Percentiles rank a stretch among this genome's conserved stretches.
Evolutionary conservation across 2,113 vertebrate genomes (phyloP).

Genomic region (Myxocyprinus asiaticus): DNA sequence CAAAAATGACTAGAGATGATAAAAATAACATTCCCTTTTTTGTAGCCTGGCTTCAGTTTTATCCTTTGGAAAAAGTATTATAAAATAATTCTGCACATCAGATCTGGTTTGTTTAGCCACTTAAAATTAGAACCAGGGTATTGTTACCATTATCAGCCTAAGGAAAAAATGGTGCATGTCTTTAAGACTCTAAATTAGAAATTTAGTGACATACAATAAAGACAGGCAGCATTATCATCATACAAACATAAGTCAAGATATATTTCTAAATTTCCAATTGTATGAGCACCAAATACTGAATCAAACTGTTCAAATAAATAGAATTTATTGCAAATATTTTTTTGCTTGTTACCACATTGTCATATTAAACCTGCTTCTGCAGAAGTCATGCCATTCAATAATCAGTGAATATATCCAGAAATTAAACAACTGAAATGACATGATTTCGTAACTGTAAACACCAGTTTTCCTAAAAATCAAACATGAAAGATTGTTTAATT

Average conservation of each 20-base stretch:
- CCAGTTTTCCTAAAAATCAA: not conserved
- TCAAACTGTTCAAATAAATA: constrained; percentile 75
- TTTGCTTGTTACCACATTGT: constrained; percentile 66
- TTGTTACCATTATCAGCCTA: not conserved
- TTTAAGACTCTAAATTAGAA: not conserved
- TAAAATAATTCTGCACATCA: not conserved
- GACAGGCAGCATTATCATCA: constrained; percentile 25
- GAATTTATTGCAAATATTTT: constrained; percentile 80
- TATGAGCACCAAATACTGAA: constrained; percentile 40
- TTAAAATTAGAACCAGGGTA: not conserved
- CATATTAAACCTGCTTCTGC: constrained; percentile 63
- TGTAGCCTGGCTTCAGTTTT: not conserved
- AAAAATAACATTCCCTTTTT: not conserved
- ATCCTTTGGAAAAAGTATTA: not conserved
- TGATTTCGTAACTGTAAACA: not conserved
- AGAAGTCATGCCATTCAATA: constrained; percentile 37
- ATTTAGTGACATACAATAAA: not conserved
- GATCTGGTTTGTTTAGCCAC: not conserved
- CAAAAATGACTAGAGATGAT: not conserved
- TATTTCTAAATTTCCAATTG: constrained; percentile 5
- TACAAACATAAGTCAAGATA: not conserved
- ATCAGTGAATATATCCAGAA: not conserved
- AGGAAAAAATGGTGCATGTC: not conserved
- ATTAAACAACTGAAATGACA: constrained; percentile 25
- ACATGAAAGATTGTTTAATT: not conserved